Evolutionary conservation across 2,113 vertebrate genomes (phyloP).

Genomic region (Platycercus adscitus): DNA sequence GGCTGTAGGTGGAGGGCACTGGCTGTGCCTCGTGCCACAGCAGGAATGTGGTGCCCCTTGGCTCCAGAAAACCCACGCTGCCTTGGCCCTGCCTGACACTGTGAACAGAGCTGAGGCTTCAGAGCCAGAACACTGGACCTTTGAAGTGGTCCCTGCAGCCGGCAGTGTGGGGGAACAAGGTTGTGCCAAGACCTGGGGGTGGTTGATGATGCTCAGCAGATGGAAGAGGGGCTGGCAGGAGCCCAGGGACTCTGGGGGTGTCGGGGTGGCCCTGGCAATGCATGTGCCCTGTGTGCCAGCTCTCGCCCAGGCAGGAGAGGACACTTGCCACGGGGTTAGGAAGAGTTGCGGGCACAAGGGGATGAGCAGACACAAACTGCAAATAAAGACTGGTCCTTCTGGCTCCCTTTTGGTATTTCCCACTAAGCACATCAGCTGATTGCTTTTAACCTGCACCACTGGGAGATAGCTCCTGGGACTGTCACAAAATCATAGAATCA

Average conservation of each 20-base stretch:
- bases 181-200: background rate
- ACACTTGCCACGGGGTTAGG: background rate
- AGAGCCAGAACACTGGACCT: background rate
- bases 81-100: background rate
- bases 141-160: slow-evolving; percentile 23
- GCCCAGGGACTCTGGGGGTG: background rate
- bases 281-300: rapidly evolving
- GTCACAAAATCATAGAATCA: background rate
- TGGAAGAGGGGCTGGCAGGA: background rate
- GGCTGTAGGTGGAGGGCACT: background rate
- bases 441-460: background rate
- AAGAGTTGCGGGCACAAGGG: rapidly evolving
- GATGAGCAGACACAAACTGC: rapidly evolving
- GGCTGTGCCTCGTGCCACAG: rapidly evolving
- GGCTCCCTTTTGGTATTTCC: background rate
- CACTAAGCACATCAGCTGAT: background rate
- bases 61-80: background rate
- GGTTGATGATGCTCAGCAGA: background rate
- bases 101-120: background rate
- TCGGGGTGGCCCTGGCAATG: background rate
- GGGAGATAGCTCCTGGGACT: background rate
- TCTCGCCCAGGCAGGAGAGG: background rate
- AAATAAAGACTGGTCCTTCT: background rate
- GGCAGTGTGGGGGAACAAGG: background rate
- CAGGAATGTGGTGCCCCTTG: background rate